A percentile compares a stretch with the other conserved stretches of the same genome.
These are phyloP conservation scores for Tokudaia tokunoshimensis DNA, from an alignment of 2,797 vertebrate species.

Conservation along the genomic window DNA sequence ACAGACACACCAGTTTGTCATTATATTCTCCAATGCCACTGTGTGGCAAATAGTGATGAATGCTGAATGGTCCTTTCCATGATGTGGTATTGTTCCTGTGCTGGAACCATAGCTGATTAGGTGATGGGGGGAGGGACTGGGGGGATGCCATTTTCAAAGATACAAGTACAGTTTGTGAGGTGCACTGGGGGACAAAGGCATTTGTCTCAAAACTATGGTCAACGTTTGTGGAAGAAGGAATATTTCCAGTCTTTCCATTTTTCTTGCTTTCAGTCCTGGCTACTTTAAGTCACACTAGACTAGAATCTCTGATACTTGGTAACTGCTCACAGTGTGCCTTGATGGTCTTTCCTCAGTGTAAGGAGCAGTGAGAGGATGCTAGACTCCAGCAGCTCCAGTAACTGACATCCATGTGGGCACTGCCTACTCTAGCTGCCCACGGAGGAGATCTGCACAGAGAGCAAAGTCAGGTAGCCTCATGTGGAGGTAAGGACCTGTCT, in stretches of 20 bases:
- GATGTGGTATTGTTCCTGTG: not conserved
- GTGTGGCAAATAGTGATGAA: not conserved
- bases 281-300: too few relatives aligned
- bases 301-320: not conserved
- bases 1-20: not conserved
- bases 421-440: accelerated
- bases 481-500: not conserved
- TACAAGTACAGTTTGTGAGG: not conserved
- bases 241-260: not conserved
- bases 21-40: not conserved
- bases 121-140: not conserved
- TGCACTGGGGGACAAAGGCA: not conserved
- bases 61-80: not conserved
- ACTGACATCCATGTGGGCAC: not conserved
- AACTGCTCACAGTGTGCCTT: not conserved
- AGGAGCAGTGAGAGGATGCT: not conserved
- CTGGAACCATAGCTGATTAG: not conserved
- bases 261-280: not conserved
- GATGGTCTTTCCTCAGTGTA: not conserved
- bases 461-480: not conserved
- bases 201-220: not conserved
- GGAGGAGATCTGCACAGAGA: not conserved
- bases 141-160: not conserved
- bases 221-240: not conserved
- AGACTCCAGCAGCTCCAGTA: not conserved